A percentile compares a stretch with the other conserved stretches of the same genome.
Conservation (phyloP, 2,888 invertebrate genomes). For the Cabera pusaria region DNA sequence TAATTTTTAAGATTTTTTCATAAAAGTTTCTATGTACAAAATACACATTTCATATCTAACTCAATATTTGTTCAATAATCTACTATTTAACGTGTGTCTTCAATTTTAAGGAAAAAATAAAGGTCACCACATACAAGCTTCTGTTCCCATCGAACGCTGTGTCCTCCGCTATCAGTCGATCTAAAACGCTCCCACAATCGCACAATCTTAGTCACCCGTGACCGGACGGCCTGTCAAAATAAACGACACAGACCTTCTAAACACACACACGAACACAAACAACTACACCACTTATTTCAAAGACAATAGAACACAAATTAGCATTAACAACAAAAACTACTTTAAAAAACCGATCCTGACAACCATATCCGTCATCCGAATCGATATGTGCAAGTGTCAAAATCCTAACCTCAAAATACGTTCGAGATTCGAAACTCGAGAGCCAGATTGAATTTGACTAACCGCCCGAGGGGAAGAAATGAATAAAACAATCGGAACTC, state of each 20-base stretch:
- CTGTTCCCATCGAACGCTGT: conserved; percentile 35
- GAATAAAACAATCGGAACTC: conserved; percentile 71
- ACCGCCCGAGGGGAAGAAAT: conserved; percentile 52
- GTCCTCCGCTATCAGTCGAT: conserved; percentile 64
- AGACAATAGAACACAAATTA: conserved; percentile 39
- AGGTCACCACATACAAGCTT: conserved; percentile 1
- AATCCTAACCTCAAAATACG: conserved; percentile 56
- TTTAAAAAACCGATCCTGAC: conserved; percentile 27
- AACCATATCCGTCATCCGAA: conserved; percentile 51
- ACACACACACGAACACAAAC: conserved; percentile 45
- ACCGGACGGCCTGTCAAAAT: conserved; percentile 78
- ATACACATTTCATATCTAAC: too few relatives aligned
- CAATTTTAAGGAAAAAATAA: background rate
- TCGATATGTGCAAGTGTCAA: conserved; percentile 64
- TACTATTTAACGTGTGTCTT: too few relatives aligned
- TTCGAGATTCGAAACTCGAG: conserved; percentile 46
- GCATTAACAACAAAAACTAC: conserved; percentile 28
- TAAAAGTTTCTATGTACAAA: too few relatives aligned
- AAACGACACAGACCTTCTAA: conserved; percentile 58
- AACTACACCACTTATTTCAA: conserved; percentile 37
- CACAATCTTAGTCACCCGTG: conserved; percentile 74
- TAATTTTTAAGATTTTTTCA: too few relatives aligned
- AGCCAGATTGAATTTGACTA: conserved; percentile 51
- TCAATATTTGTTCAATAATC: too few relatives aligned
- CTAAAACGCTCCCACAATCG: conserved; percentile 74